A percentile compares a stretch with the other conserved stretches of the same genome.
Evolutionary conservation across 2,888 invertebrate species (phyloP).

Genomic region (Acleris laterana): DNA sequence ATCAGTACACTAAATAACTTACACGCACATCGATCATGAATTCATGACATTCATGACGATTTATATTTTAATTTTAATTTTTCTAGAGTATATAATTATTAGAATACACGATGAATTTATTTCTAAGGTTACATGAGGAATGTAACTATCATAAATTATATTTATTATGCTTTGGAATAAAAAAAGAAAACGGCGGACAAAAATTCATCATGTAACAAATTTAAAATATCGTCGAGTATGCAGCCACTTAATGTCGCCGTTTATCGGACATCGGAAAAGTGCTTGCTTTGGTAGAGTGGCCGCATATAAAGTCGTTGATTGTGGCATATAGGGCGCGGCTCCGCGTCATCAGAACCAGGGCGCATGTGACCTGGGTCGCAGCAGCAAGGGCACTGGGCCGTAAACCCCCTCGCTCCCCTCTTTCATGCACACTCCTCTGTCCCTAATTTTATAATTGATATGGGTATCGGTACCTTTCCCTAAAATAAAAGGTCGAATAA

Average conservation of each 20-base stretch:
- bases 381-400: constrained; percentile 56
- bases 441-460: constrained; percentile 36
- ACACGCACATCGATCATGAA: too few relatives aligned
- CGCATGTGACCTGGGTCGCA: constrained; percentile 52
- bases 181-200: too few relatives aligned
- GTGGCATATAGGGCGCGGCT: constrained; percentile 44
- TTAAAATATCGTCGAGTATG: not conserved
- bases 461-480: not conserved
- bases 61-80: too few relatives aligned
- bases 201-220: not conserved
- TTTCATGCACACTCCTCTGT: constrained; percentile 31
- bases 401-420: constrained; percentile 41
- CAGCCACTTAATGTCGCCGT: constrained; percentile 3
- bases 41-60: too few relatives aligned
- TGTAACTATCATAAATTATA: too few relatives aligned
- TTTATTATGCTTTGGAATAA: too few relatives aligned
- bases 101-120: too few relatives aligned
- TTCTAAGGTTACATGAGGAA: too few relatives aligned
- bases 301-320: constrained; percentile 37
- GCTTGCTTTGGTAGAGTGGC: constrained; percentile 16
- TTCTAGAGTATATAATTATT: too few relatives aligned
- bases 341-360: constrained; percentile 39
- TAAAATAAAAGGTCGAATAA: not conserved
- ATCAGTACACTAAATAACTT: too few relatives aligned
- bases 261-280: constrained; percentile 12